phyloP scores from a whole-genome alignment of 2,888 invertebrate genomes.

The Eremobia ochroleuca region DNA sequence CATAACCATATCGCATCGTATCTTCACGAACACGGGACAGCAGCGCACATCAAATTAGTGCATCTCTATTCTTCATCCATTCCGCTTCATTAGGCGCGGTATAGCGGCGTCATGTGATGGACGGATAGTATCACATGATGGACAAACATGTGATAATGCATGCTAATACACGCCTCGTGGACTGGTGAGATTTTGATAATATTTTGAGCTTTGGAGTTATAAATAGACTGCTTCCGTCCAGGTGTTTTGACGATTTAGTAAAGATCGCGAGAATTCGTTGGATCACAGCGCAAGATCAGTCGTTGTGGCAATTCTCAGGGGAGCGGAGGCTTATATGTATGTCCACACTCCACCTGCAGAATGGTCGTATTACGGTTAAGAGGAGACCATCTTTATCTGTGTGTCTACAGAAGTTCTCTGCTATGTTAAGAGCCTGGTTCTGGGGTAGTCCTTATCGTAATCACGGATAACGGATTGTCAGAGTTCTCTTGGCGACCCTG shows the following conservation, averaged over 20 bases:
- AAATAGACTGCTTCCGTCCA: background rate
- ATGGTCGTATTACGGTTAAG: background rate
- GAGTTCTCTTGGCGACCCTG: background rate
- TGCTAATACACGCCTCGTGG: conserved; percentile 29
- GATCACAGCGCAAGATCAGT: background rate
- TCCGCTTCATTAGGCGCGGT: conserved; percentile 23
- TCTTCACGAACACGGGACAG: background rate
- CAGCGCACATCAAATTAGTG: conserved; percentile 36
- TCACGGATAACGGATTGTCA: background rate
- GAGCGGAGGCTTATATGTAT: background rate
- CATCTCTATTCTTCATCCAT: conserved; percentile 41
- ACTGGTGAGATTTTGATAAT: conserved; percentile 41
- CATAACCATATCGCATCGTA: conserved; percentile 9
- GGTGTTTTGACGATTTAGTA: background rate
- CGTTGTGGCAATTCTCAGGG: background rate
- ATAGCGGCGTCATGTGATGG: conserved; percentile 45
- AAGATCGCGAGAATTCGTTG: background rate
- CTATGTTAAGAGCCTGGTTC: background rate
- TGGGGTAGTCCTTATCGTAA: background rate
- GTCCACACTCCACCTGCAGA: background rate
- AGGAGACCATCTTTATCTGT: background rate
- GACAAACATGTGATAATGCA: conserved; percentile 24
- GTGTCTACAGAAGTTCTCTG: background rate
- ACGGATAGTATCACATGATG: conserved; percentile 43
- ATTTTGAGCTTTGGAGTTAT: conserved; percentile 22